Base-by-base conservation (phyloP, 1,140 invertebrate species). In the Caenorhabditis brenneri region DNA sequence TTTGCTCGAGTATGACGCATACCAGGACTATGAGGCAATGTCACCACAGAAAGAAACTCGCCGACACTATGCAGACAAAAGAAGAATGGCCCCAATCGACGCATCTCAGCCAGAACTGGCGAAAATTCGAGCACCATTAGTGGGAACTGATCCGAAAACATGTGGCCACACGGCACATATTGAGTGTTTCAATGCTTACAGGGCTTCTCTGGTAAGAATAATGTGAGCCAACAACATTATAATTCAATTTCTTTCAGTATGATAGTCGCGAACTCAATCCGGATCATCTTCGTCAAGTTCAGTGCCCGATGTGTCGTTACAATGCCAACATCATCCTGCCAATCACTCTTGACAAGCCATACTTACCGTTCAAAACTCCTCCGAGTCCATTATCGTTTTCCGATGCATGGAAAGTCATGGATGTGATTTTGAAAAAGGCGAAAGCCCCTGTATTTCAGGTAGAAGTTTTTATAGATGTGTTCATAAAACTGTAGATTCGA, bases 141-240 rank as follows among this genome's bases (percentile, higher is more conserved):
- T 80, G 9, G 46, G 36, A 3, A 78, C 48, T 4, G 84, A 85
- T 42, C n/a, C 81, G 55, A 79, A 78, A 27, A 85, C 84, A 2
- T 85, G 84, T 48, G 84, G 84, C 6, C 84, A 85, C 24, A 36
- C 51, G 6, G 84, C 84, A 24, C 84, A 85, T 53, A 33, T 85
- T 22, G 80, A 33, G 10, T 85, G 84, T 49, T 78, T 85, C 33
- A 51, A 85, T 24, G 39, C 39, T 0, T 85, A 81, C 58, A 2
- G 58, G 27, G 53, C 58, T n/a, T 55, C 82, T 33, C 24, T 74
- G 65, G 65, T 74, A 33, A 33, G 31, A n/a, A n/a, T n/a, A n/a
- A n/a, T n/a, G n/a, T n/a, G n/a, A n/a, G n/a, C n/a, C n/a, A n/a
- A n/a, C n/a, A n/a, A n/a, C n/a, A n/a, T n/a, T n/a, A n/a, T n/a